Percentiles rank a stretch among this genome's conserved stretches.
These are phyloP conservation scores for Heteromyza rotundicornis DNA, from an alignment of 2,888 invertebrate genomes.

Conservation along the genomic window DNA sequence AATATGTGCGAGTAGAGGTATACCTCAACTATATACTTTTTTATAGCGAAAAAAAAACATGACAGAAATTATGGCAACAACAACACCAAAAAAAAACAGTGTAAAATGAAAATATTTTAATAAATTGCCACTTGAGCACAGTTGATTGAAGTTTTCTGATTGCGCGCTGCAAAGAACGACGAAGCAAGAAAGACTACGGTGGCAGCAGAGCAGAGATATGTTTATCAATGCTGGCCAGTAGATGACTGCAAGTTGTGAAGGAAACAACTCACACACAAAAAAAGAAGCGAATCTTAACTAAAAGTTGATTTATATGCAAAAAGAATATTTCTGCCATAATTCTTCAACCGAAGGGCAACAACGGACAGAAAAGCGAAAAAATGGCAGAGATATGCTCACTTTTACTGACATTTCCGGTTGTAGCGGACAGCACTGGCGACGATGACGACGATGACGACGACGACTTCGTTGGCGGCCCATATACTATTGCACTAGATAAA, in stretches of 20 bases:
- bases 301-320: neutral
- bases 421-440: neutral
- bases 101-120: conserved; percentile 1
- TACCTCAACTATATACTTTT: neutral
- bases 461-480: neutral
- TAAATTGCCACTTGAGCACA: conserved; percentile 29
- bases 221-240: neutral
- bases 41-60: neutral
- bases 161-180: conserved; percentile 1
- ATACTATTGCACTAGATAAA: too few species aligned
- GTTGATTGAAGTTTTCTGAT: conserved; percentile 23
- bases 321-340: neutral
- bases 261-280: neutral
- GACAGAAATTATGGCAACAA: neutral
- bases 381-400: neutral
- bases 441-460: neutral
- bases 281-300: neutral
- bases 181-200: neutral
- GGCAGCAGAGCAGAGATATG: neutral
- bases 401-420: conserved; percentile 5
- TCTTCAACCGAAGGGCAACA: too few species aligned
- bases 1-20: too few species aligned
- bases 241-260: neutral
- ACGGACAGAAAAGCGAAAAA: neutral
- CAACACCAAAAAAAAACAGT: neutral